Conservation (phyloP, 2,888 invertebrate genomes). For the Idaea aversata region DNA sequence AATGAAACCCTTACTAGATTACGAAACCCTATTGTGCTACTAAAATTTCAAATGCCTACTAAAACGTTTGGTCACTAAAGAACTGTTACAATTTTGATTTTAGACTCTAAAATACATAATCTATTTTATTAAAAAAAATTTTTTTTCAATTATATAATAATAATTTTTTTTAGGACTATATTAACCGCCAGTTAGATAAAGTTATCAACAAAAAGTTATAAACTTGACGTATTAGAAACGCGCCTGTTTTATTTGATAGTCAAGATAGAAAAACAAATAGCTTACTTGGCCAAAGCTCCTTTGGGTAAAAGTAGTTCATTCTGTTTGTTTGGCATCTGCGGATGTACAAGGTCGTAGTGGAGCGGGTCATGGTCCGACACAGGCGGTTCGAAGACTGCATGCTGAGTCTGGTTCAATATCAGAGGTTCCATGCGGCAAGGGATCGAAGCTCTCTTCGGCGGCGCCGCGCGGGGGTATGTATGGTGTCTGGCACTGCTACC, state of each 20-base stretch:
- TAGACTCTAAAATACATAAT: too few species aligned
- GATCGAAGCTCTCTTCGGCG: constrained; percentile 61
- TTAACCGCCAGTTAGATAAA: not conserved
- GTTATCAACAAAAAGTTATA: not conserved
- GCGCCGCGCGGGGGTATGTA: constrained; percentile 67
- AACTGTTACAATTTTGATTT: too few species aligned
- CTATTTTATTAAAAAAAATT: too few species aligned
- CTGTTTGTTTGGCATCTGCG: constrained; percentile 37
- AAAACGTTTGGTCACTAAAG: too few species aligned
- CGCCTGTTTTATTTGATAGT: not conserved
- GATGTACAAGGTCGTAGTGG: constrained; percentile 42
- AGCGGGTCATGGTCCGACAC: constrained; percentile 30
- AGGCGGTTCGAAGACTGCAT: constrained; percentile 43
- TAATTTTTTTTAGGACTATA: too few species aligned
- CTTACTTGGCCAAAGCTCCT: constrained; percentile 68
- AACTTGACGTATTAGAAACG: not conserved
- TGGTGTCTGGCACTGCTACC: constrained; percentile 59
- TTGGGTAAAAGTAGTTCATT: constrained; percentile 59
- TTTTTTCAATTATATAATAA: too few species aligned
- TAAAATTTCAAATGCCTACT: too few species aligned
- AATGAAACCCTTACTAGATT: too few species aligned
- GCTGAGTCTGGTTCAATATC: constrained; percentile 44
- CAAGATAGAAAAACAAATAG: constrained; percentile 9
- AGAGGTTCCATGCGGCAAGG: constrained; percentile 66
- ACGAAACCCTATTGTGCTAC: too few species aligned